Percentiles rank a stretch among this genome's conserved stretches.
These are phyloP conservation scores for Eufriesea mexicana DNA, from an alignment of 1,140 invertebrate genomes.

Conservation along the genomic window DNA sequence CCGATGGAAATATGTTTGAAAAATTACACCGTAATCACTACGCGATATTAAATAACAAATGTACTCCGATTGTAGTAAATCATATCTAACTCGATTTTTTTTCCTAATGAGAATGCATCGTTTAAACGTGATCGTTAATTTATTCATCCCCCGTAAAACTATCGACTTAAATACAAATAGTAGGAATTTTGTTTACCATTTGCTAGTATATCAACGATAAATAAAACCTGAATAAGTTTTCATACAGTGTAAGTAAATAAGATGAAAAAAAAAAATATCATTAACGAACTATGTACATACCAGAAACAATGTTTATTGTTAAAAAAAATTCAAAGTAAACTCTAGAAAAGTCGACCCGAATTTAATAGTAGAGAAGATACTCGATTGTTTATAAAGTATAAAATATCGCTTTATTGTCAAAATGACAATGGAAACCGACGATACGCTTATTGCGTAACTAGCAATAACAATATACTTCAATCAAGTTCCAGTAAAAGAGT, in stretches of 20 bases:
- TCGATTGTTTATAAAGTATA: not conserved
- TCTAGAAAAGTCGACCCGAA: not conserved
- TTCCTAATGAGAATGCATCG: not conserved
- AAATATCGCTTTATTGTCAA: too few species aligned
- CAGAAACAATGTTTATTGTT: too few species aligned
- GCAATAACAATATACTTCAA: not conserved
- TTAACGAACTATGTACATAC: too few species aligned
- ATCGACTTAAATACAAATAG: not conserved
- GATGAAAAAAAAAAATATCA: too few species aligned
- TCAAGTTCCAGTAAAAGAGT: not conserved
- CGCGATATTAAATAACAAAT: not conserved
- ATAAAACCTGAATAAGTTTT: not conserved
- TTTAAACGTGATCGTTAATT: not conserved
- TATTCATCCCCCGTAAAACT: not conserved
- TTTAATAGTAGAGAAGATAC: not conserved
- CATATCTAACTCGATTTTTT: not conserved
- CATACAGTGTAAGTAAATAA: not conserved
- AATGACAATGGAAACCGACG: not conserved
- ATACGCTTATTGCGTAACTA: not conserved
- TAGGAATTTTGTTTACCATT: not conserved
- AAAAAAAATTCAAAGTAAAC: not conserved
- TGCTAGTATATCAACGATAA: not conserved
- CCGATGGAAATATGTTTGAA: not conserved
- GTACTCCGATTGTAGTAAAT: not conserved
- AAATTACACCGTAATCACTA: not conserved